These are phyloP conservation scores for Catagonus wagneri DNA, from an alignment of 2,113 vertebrate species.

Conservation along the genomic window DNA sequence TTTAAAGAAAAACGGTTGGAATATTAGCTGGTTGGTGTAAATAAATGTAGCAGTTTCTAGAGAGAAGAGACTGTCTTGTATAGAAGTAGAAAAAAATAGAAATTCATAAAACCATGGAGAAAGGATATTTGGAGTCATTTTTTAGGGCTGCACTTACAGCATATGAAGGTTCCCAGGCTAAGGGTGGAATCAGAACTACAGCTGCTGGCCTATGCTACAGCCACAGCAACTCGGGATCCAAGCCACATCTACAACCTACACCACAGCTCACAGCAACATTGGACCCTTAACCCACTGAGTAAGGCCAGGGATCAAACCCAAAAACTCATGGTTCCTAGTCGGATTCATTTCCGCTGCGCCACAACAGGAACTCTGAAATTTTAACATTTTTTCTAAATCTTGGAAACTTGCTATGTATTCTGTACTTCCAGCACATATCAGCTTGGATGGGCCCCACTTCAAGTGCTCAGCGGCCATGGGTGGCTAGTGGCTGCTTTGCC, in stretches of 20 bases:
- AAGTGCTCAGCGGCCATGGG: too few relatives aligned
- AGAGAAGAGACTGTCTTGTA: neutral
- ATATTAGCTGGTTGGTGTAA: neutral
- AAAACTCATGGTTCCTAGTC: too few relatives aligned
- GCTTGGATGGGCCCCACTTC: neutral
- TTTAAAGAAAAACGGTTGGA: neutral
- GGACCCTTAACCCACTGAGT: too few relatives aligned
- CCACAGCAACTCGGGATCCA: too few relatives aligned
- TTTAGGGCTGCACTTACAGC: neutral
- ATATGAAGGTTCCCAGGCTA: too few relatives aligned
- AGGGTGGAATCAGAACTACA: too few relatives aligned
- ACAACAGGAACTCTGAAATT: too few relatives aligned
- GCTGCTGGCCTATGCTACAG: too few relatives aligned
- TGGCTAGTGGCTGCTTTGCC: neutral
- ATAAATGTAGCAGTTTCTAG: neutral
- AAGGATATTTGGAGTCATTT: neutral
- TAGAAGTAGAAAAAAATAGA: conserved; percentile 9
- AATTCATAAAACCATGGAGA: neutral
- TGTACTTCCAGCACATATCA: neutral
- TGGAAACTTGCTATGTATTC: neutral
- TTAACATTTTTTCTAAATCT: neutral
- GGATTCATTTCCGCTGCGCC: too few relatives aligned
- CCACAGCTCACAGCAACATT: too few relatives aligned
- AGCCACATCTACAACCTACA: too few relatives aligned
- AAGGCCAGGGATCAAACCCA: too few relatives aligned